Percentiles rank a stretch among this genome's conserved stretches.
Conservation (phyloP, 2,797 vertebrate genomes). For the Buceros bicornis region DNA sequence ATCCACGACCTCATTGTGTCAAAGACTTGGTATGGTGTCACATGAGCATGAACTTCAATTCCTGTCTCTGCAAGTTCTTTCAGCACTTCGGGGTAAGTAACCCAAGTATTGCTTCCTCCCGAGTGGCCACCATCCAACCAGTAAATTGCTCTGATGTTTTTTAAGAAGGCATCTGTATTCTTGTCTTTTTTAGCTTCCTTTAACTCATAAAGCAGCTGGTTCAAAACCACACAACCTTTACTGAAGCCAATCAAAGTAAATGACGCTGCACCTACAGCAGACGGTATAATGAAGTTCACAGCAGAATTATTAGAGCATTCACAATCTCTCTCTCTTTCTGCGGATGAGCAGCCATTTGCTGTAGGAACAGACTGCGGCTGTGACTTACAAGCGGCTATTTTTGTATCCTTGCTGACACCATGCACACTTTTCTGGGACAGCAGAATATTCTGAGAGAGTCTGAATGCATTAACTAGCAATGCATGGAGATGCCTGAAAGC, state of each 20-base stretch:
- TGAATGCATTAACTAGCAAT: constrained; percentile 90
- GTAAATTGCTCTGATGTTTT: constrained; percentile 88
- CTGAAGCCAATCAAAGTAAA: constrained; percentile 95
- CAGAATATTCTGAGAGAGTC: constrained; percentile 80
- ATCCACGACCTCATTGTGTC: constrained; percentile 97
- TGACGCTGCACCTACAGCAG: constrained; percentile 77
- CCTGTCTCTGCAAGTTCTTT: constrained; percentile 87
- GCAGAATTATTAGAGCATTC: constrained; percentile 66
- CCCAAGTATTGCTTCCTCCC: constrained; percentile 95
- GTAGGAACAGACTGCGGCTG: constrained; percentile 55
- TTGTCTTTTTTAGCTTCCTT: constrained; percentile 87
- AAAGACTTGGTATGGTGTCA: constrained; percentile 95
- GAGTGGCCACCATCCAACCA: constrained; percentile 98
- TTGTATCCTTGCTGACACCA: constrained; percentile 72
- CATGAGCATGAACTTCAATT: constrained; percentile 89
- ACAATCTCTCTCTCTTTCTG: constrained; percentile 70
- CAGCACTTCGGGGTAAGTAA: constrained; percentile 88
- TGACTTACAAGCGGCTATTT: constrained; percentile 66
- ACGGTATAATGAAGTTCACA: constrained; percentile 58
- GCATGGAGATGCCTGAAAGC: constrained; percentile 91
- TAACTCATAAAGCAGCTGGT: constrained; percentile 94
- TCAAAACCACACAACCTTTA: constrained; percentile 98
- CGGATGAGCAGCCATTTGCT: constrained; percentile 75
- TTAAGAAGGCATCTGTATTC: constrained; percentile 83
- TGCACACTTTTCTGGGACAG: constrained; percentile 72